Evolutionary conservation across 2,113 vertebrate species (phyloP), one percentile per base, ranked within the genome.

Genomic region (Entomyzon cyanotis): DNA sequence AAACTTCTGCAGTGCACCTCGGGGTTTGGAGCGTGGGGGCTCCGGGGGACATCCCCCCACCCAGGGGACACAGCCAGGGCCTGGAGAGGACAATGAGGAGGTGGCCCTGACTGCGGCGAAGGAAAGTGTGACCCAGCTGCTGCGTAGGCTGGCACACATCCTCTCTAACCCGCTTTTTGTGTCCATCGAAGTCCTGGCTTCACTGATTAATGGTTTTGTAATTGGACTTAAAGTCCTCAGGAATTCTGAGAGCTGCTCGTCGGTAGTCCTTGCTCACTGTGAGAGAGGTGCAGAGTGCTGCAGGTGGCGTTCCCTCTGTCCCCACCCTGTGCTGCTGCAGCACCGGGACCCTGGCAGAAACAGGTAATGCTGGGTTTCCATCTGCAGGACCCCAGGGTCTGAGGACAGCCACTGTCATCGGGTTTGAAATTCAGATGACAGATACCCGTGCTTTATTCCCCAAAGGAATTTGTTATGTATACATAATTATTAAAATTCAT

Each of bases 211-310:
- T 62, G 28, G 11, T 10, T 86, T 55, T 90, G 37, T 86, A 69
- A 83, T 86, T 84, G 46, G 63, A 53, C 47, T 63, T 65, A 17
- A 90, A 91, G 42, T 87, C 42, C 62, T 67, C 46, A 37, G 86
- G 64, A 87, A 65, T 77, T 53, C 15, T 9, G 23, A 58, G 71
- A 28, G 44, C 75, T 35, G 30, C 65, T 84, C 30, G 30, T 46
- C 3, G 4, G 31, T 18, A 50, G 30, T 52, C 39, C 30, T 82
- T 0, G 1, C 8, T 75, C 0, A 0, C 83, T 53, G 42, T 37
- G 75, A 77, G 67, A 30, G 70, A 62, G n/a, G 17, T 58, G n/a
- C 71, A 20, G 85, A 39, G 46, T 4, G 12, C 58, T 64, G 78
- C 78, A 53, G 49, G 85, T 86, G 37, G 46, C 46, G 21, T 68